Conservation (phyloP, 1,140 invertebrate species). For the Sweltsa coloradensis region DNA sequence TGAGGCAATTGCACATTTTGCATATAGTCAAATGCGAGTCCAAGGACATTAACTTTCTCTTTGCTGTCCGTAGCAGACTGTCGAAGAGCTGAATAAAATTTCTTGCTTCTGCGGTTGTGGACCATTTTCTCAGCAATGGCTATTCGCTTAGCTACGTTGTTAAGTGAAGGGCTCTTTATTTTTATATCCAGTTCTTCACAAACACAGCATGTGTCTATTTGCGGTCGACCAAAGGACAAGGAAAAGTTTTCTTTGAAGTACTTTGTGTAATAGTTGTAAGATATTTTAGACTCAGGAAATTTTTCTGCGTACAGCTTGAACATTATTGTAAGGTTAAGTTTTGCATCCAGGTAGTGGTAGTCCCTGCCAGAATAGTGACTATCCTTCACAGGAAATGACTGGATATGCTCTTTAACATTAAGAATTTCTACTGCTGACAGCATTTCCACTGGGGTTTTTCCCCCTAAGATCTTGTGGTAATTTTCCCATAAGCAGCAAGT, state of each 20-base stretch:
- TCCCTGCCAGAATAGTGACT: neutral
- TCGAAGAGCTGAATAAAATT: too few species aligned
- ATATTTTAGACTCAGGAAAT: neutral
- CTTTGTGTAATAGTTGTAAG: constrained; percentile 5
- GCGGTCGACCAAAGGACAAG: neutral
- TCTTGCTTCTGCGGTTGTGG: too few species aligned
- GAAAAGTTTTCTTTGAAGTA: constrained; percentile 3
- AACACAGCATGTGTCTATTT: neutral
- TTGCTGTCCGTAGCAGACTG: too few species aligned
- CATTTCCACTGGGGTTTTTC: neutral
- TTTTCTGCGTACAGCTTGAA: neutral
- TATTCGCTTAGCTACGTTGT: too few species aligned
- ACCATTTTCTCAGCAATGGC: too few species aligned
- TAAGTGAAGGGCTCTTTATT: too few species aligned
- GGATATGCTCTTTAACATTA: neutral
- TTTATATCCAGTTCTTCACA: constrained; percentile 4
- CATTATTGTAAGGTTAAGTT: neutral
- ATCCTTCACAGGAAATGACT: constrained; percentile 1
- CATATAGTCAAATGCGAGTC: too few species aligned
- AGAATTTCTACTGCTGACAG: neutral
- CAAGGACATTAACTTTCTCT: too few species aligned
- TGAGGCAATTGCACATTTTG: too few species aligned
- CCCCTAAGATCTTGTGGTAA: neutral
- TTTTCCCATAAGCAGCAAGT: neutral
- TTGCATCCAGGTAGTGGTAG: neutral